These are phyloP conservation scores for Agelastica alni DNA, from an alignment of 2,888 invertebrate species.

Conservation along the genomic window DNA sequence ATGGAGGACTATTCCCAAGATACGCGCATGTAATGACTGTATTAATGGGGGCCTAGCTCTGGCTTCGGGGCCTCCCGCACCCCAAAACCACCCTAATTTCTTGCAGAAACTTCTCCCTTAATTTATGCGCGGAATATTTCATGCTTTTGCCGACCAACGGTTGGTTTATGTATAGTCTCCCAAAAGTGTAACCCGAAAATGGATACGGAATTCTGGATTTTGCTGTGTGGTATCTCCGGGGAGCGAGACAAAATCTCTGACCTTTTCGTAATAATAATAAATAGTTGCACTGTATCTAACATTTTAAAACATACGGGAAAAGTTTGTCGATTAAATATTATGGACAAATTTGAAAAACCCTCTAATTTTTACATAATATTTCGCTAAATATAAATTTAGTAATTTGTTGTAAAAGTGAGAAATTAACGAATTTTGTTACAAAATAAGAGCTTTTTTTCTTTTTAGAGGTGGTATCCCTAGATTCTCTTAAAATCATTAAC, in stretches of 20 bases:
- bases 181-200: slow-evolving; percentile 4
- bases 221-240: background rate
- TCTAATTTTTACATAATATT: no score
- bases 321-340: no score
- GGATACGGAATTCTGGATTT: slow-evolving; percentile 1
- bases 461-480: no score
- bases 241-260: background rate
- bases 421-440: no score
- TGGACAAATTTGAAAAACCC: no score
- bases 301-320: background rate
- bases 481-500: no score
- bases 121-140: slow-evolving; percentile 56
- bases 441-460: no score
- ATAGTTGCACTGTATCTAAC: background rate
- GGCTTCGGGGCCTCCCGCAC: slow-evolving; percentile 39
- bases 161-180: slow-evolving; percentile 8
- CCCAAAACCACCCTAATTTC: slow-evolving; percentile 53
- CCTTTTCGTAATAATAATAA: slow-evolving; percentile 5
- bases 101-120: slow-evolving; percentile 53
- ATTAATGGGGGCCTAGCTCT: slow-evolving; percentile 48
- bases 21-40: slow-evolving; percentile 50
- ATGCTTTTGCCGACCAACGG: slow-evolving; percentile 49
- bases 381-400: no score
- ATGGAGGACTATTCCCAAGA: slow-evolving; percentile 37
- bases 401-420: no score